Conservation (phyloP, 2,888 invertebrate species). For the Platynereis dumerilii region DNA sequence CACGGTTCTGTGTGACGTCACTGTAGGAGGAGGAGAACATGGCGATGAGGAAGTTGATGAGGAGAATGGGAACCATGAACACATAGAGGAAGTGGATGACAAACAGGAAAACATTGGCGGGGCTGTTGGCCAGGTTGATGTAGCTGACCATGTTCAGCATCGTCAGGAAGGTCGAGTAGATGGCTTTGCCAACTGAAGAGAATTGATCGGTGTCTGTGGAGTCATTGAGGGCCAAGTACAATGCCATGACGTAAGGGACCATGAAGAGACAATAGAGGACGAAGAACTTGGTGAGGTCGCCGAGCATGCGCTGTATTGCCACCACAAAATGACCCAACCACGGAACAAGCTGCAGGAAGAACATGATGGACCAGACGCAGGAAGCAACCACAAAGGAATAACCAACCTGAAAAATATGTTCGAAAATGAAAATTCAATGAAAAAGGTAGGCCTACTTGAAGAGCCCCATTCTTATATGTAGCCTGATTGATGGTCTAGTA, state of each 20-base stretch:
- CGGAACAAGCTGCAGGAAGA: slow-evolving; percentile 30
- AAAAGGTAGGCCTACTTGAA: too few relatives aligned
- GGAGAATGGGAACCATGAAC: slow-evolving; percentile 25
- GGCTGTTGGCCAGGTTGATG: neutral
- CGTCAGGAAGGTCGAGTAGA: slow-evolving; percentile 21
- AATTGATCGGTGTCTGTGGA: slow-evolving; percentile 15
- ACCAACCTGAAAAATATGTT: too few relatives aligned
- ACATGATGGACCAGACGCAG: slow-evolving; percentile 24
- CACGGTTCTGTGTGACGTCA: too few relatives aligned
- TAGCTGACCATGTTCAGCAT: slow-evolving; percentile 30
- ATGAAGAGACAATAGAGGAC: slow-evolving; percentile 23
- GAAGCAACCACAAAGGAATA: neutral
- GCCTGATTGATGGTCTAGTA: too few relatives aligned
- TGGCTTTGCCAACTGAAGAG: neutral
- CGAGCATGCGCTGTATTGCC: slow-evolving; percentile 26
- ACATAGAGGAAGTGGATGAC: slow-evolving; percentile 18
- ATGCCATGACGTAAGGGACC: slow-evolving; percentile 17
- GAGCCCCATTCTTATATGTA: too few relatives aligned
- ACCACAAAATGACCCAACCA: slow-evolving; percentile 27
- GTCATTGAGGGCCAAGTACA: slow-evolving; percentile 3
- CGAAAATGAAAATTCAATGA: too few relatives aligned
- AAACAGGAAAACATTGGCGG: neutral
- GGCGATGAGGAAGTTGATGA: slow-evolving; percentile 30
- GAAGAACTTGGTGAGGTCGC: slow-evolving; percentile 22
- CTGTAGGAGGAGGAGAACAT: slow-evolving; percentile 12